Evolutionary conservation across 1,140 invertebrate genomes (phyloP), one percentile per base, ranked within the genome.

Genomic region (Diuraphis noxia): DNA sequence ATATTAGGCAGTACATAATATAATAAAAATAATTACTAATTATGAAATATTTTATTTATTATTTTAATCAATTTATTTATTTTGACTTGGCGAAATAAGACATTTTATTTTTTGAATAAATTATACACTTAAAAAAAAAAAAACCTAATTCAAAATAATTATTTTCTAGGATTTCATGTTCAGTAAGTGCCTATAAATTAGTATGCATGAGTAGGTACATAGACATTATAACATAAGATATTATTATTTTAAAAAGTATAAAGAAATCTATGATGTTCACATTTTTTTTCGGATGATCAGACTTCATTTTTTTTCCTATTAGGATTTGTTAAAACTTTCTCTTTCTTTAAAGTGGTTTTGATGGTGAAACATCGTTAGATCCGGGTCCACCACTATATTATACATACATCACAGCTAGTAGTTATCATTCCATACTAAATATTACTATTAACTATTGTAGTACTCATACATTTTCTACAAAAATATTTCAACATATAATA

Each of bases 321-420:
- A 63, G 34, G 13, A 56, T 38, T 87, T 38, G 38, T 38, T 0
- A 49, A 46, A 91, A 82, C 77, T 91, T 91, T 91, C 89, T 82
- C 77, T 91, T 91, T 81, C 34, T 40, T 79, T 38, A 41, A 49
- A 49, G 23, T 36, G 40, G 34, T 90, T 81, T 72, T 81, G 19
- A 46, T 25, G 21, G 43, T 91, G 77, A 82, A 91, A 82, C 77
- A 82, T 34, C 17, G n/a, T 23, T 40, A 91, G 89, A 91, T 91
- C 89, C 89, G 89, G 89, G 89, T 91, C n/a, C 43, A n/a, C 43
- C n/a, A 34, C 34, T 46, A 6, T 49, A 43, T 46, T 85, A 43
- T 34, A 36, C n/a, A n/a, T 84, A 84, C 30, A 84, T 40, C 30
- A 46, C n/a, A 46, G 6, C 17, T 85, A 46, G n/a, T 46, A 34